These are phyloP conservation scores for Reticulitermes lucifugus DNA, from an alignment of 2,888 invertebrate species.

Conservation along the genomic window DNA sequence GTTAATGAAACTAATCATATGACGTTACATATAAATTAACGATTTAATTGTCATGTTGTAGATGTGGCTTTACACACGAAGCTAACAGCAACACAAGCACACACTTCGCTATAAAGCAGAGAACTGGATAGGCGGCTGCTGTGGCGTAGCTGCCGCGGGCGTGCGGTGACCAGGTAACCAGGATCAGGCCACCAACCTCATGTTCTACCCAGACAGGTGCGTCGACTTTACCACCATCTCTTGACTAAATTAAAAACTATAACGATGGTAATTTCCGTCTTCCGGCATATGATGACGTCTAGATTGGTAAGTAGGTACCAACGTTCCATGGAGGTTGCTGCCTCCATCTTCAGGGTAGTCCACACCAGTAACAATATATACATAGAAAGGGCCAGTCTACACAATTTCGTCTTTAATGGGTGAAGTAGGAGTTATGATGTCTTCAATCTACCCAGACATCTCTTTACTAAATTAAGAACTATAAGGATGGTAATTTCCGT, in stretches of 20 bases:
- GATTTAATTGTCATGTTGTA: not conserved
- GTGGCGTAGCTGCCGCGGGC: conserved; percentile 5
- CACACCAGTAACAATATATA: not conserved
- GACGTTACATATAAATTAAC: not conserved
- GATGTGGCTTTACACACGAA: not conserved
- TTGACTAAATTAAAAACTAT: not conserved
- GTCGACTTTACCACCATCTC: conserved; percentile 22
- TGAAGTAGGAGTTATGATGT: no score
- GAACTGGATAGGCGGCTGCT: conserved; percentile 4
- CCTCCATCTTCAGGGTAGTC: no score
- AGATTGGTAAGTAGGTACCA: no score
- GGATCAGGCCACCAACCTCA: conserved; percentile 27
- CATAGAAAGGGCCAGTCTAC: no score
- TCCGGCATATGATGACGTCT: no score
- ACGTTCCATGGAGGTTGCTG: no score
- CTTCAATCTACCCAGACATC: not conserved
- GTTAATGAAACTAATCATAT: not conserved
- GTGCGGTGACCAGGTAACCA: conserved; percentile 18
- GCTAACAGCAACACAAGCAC: not conserved
- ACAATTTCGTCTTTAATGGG: no score
- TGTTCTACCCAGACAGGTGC: conserved; percentile 17
- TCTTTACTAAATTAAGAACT: not conserved
- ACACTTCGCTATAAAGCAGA: not conserved
- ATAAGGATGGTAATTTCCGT: not conserved
- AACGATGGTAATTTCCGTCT: not conserved